Conservation (phyloP, 2,888 invertebrate species). For the Brenthis ino region DNA sequence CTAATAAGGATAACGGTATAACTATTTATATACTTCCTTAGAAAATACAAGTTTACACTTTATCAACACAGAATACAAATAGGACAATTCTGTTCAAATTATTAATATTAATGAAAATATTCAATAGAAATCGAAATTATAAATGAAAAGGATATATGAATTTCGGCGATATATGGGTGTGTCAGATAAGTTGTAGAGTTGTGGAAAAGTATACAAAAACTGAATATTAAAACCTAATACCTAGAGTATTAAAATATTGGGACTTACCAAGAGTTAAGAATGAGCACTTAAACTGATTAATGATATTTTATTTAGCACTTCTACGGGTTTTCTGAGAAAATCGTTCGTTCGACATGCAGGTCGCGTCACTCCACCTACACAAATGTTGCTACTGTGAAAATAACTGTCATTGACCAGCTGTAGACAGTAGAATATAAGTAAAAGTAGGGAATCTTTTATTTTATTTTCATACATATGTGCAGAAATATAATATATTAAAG, state of each 20-base stretch:
- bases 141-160: constrained; percentile 45
- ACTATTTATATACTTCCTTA: constrained; percentile 20
- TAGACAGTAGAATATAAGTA: background rate
- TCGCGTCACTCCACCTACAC: constrained; percentile 59
- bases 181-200: constrained; percentile 55
- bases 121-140: background rate
- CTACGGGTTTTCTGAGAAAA: constrained; percentile 51
- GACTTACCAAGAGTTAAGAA: constrained; percentile 51
- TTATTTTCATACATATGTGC: no score
- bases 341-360: constrained; percentile 68
- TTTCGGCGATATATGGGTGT: constrained; percentile 71
- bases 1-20: constrained; percentile 65
- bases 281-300: constrained; percentile 28
- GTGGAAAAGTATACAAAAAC: background rate
- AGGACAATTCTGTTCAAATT: background rate
- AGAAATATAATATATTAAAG: no score
- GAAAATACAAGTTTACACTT: background rate
- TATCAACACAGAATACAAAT: background rate
- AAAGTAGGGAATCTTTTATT: no score
- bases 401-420: background rate
- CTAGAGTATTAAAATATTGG: background rate
- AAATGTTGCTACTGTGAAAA: constrained; percentile 44
- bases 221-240: constrained; percentile 1
- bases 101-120: constrained; percentile 1
- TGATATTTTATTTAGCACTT: constrained; percentile 47